phyloP scores from a whole-genome alignment of 1,140 invertebrate genomes.

The Pinna nobilis region DNA sequence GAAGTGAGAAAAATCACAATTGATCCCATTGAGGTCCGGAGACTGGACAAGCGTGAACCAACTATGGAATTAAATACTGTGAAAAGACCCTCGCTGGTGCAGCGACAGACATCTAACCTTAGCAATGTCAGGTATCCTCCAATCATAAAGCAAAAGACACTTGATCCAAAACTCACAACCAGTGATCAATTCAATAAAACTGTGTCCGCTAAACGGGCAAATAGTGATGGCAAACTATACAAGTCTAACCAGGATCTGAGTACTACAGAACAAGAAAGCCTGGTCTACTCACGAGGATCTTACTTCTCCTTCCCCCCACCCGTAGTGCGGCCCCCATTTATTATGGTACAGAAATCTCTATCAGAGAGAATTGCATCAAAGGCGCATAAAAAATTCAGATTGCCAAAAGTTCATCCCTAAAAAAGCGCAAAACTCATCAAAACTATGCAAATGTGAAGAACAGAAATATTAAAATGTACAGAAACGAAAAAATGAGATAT shows the following conservation, averaged over 20 bases:
- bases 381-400: too few relatives aligned
- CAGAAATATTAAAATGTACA: too few relatives aligned
- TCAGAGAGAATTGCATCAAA: too few relatives aligned
- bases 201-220: not conserved
- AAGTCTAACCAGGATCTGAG: not conserved
- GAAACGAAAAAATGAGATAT: too few relatives aligned
- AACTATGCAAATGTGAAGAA: too few relatives aligned
- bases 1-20: slow-evolving; percentile 17
- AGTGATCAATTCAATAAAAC: not conserved
- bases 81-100: not conserved
- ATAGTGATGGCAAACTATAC: too few relatives aligned
- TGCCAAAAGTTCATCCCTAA: too few relatives aligned
- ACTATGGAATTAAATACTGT: not conserved
- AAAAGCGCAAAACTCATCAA: too few relatives aligned
- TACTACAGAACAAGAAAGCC: not conserved
- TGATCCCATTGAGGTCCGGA: slow-evolving; percentile 19
- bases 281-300: not conserved
- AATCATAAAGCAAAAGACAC: not conserved
- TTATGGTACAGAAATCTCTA: not conserved
- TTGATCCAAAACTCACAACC: too few relatives aligned
- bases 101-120: not conserved
- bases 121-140: not conserved
- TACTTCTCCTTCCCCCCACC: not conserved
- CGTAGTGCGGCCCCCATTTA: not conserved
- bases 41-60: not conserved